Evolutionary conservation across 2,797 vertebrate genomes (phyloP).

Genomic region (Lepilemur septentrionalis): DNA sequence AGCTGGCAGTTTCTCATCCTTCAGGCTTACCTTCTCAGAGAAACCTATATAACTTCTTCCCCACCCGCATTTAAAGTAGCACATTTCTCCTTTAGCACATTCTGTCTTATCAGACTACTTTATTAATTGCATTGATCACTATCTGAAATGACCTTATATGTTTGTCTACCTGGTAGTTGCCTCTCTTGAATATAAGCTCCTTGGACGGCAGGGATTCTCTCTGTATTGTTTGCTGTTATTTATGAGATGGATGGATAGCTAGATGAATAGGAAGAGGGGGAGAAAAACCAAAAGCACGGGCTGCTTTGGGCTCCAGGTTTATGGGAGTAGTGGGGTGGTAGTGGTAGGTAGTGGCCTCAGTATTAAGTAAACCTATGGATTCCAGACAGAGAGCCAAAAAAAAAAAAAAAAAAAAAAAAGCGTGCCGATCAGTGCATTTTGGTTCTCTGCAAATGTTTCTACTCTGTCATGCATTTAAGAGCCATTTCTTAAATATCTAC

Average conservation of each 20-base stretch:
- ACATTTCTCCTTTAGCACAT: not conserved
- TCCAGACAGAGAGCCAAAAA: not conserved
- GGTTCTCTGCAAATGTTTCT: not conserved
- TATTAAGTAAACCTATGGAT: not conserved
- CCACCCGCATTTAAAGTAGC: not conserved
- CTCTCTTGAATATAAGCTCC: not conserved
- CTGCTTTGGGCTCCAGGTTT: not conserved
- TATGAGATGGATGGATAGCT: not conserved
- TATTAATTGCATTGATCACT: not conserved
- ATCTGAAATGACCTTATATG: not conserved
- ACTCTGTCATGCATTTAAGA: not conserved
- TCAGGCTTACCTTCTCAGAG: not conserved
- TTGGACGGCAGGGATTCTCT: not conserved
- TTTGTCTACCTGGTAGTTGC: not conserved
- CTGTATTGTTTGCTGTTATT: constrained; percentile 26
- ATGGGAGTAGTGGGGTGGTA: not conserved
- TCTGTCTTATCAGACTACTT: not conserved
- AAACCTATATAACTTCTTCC: not conserved
- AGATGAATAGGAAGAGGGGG: not conserved
- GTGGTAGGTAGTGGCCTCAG: not conserved
- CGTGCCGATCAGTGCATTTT: not conserved
- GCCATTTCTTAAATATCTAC: constrained; percentile 12
- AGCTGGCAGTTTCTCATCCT: not conserved
- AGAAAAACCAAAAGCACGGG: not conserved
- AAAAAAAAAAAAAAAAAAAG: not conserved